Conservation (phyloP, 2,797 vertebrate genomes). For the Protonibea diacanthus region DNA sequence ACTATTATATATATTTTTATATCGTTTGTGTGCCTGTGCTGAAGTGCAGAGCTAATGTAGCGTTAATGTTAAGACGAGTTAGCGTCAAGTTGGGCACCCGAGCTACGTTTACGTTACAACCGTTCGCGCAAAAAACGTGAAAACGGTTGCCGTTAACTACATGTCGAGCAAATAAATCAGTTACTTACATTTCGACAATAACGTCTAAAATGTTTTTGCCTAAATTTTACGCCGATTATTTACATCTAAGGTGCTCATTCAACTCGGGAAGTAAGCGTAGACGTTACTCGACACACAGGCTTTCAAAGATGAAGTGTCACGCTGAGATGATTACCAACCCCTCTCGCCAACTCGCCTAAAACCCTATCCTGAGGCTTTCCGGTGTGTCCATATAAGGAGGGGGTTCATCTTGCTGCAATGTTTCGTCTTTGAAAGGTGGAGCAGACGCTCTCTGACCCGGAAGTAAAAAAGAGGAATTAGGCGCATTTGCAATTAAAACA, state of each 20-base stretch:
- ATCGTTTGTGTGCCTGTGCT: neutral
- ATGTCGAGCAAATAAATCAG: accelerated
- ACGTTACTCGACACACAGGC: constrained; percentile 6
- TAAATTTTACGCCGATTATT: constrained; percentile 1
- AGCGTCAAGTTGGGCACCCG: constrained; percentile 22
- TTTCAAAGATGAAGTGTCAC: constrained; percentile 10
- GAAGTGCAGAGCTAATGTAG: neutral
- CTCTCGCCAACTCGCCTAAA: neutral
- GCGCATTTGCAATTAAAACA: neutral
- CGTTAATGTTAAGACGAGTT: constrained; percentile 8
- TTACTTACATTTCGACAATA: neutral
- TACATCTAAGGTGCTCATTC: constrained; percentile 9
- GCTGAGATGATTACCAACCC: constrained; percentile 25
- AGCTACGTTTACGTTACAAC: neutral
- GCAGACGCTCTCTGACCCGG: constrained; percentile 33
- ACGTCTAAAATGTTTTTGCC: neutral
- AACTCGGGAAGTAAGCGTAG: neutral
- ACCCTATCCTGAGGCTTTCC: neutral
- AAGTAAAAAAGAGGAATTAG: constrained; percentile 19
- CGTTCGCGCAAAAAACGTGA: neutral
- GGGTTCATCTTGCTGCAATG: constrained; percentile 7
- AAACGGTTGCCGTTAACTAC: neutral
- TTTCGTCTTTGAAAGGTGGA: constrained; percentile 34
- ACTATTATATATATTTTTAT: neutral
- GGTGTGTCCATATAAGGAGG: neutral